A percentile compares a stretch with the other conserved stretches of the same genome.
phyloP scores from a whole-genome alignment of 2,888 invertebrate genomes.

The Andrena marginata region DNA sequence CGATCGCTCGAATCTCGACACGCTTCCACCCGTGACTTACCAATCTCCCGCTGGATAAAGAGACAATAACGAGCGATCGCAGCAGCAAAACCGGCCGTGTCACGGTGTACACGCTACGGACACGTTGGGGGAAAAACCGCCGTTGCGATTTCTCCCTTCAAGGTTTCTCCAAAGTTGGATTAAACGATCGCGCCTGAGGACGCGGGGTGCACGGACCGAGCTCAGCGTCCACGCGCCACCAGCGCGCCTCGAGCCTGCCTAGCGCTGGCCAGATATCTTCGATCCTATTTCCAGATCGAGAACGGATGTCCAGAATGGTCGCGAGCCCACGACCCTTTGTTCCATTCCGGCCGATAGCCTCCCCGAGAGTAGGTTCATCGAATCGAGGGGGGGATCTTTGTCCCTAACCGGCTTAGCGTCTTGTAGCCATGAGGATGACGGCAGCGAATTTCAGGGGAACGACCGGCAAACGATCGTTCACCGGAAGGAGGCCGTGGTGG shows the following conservation, averaged over 20 bases:
- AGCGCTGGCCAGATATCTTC: conserved; percentile 35
- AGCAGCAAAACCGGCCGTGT: background rate
- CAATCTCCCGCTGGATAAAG: background rate
- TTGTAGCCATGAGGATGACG: conserved; percentile 11
- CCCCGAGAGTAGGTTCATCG: conserved; percentile 44
- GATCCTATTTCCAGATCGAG: conserved; percentile 53
- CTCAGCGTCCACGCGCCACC: too few relatives aligned
- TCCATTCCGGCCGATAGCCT: conserved; percentile 34
- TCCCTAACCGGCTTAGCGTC: conserved; percentile 61
- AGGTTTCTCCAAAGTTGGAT: too few relatives aligned
- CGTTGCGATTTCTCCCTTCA: too few relatives aligned
- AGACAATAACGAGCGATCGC: background rate
- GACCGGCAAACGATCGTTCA: conserved; percentile 19
- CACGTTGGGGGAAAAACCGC: too few relatives aligned
- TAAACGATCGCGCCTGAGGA: too few relatives aligned
- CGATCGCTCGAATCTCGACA: conserved; percentile 39
- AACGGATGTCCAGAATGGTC: conserved; percentile 32
- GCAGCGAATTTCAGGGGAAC: conserved; percentile 49
- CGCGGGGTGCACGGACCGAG: too few relatives aligned
- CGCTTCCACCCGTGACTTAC: conserved; percentile 12
- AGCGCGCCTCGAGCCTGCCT: too few relatives aligned
- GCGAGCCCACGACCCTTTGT: conserved; percentile 56
- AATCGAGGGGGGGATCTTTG: conserved; percentile 33
- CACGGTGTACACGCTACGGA: background rate
- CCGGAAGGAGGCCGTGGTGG: conserved; percentile 2